Evolutionary conservation across 2,113 vertebrate genomes (phyloP).

Genomic region (Sula dactylatra): DNA sequence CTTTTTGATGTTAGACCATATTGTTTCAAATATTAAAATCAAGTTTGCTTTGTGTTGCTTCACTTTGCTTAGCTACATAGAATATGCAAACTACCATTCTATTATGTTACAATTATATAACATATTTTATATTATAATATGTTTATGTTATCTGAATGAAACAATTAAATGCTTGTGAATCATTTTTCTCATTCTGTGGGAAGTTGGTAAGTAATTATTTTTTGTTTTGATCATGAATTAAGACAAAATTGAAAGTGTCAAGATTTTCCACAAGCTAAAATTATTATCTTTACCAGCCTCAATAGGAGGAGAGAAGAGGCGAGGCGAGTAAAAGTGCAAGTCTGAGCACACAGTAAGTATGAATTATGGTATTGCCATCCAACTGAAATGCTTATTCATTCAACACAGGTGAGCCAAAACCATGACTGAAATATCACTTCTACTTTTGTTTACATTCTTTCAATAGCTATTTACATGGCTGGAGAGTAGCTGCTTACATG

Average conservation of each 20-base stretch:
- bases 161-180: not conserved
- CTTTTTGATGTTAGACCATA: not conserved
- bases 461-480: not conserved
- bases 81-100: not conserved
- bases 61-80: not conserved
- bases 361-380: not conserved
- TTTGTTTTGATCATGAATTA: not conserved
- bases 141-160: slow-evolving; percentile 8
- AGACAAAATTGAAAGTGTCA: not conserved
- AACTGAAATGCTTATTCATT: not conserved
- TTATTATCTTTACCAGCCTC: not conserved
- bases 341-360: not conserved
- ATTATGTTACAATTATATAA: not conserved
- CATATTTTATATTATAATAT: not conserved
- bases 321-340: not conserved
- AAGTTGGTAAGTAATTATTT: not conserved
- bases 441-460: not conserved
- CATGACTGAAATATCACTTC: not conserved
- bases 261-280: not conserved
- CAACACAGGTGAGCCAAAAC: not conserved
- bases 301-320: not conserved
- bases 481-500: not conserved
- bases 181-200: not conserved
- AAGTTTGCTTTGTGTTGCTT: not conserved
- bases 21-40: not conserved